phyloP scores from a whole-genome alignment of 2,797 vertebrate genomes.

The Otolemur crassicaudatus region DNA sequence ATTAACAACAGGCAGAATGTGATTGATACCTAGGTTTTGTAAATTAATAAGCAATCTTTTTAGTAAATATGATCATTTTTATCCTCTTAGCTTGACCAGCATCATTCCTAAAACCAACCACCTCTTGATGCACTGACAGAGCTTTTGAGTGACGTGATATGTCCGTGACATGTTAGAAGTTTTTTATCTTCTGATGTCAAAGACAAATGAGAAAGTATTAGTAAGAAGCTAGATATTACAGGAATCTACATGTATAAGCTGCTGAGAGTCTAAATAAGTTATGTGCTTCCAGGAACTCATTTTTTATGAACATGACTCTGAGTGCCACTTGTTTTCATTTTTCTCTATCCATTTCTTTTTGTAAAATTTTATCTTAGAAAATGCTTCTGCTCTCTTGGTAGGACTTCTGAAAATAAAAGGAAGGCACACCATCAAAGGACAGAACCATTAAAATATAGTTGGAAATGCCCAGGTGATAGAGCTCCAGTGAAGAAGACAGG shows the following conservation, averaged over 20 bases:
- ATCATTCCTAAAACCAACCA: neutral
- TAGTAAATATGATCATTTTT: neutral
- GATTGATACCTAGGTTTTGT: neutral
- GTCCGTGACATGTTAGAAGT: neutral
- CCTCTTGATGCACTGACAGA: neutral
- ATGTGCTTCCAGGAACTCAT: neutral
- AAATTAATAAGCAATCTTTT: neutral
- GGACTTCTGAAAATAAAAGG: constrained; percentile 31
- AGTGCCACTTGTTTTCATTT: neutral
- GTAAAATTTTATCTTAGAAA: neutral
- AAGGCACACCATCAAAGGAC: neutral
- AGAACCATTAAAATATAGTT: neutral
- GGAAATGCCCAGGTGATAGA: neutral
- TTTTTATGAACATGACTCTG: neutral
- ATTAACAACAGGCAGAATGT: neutral
- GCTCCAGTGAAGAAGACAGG: neutral
- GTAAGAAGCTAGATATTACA: neutral
- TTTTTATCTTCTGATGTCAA: neutral
- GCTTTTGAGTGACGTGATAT: neutral
- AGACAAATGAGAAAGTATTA: neutral
- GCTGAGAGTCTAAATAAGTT: neutral
- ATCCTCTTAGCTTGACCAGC: neutral
- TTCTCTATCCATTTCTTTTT: neutral
- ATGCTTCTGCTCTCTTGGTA: neutral
- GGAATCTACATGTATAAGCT: neutral